Evolutionary conservation across 1,140 invertebrate genomes (phyloP), one percentile per base, ranked within the genome.

Genomic region (Drosophila seguyi): DNA sequence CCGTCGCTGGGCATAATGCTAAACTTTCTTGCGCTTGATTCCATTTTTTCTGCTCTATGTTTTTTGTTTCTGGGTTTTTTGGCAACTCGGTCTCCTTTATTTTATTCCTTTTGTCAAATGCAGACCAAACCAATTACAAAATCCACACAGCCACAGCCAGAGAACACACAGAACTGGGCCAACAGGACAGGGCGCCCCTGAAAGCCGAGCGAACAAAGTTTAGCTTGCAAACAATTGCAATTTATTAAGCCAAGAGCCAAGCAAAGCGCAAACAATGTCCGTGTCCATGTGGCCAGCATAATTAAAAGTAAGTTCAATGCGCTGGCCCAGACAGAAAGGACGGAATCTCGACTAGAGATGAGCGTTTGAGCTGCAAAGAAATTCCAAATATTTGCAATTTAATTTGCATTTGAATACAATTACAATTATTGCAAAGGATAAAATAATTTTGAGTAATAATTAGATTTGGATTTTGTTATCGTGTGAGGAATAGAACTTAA

Each of bases 221-320:
- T 86, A 67, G 84, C 83, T 79, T 52, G 77, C 85, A 90, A 90
- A 88, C 84, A 88, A 88, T 88, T 84, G 84, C 84, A 88, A 90
- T 90, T 90, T 90, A 90, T 90, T 90, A 90, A 90, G 81, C 75
- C 76, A 87, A 82, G 79, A 84, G 65, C 75, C 48, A 73, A 65
- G 78, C 69, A 66, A 60, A 75, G 69, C 81, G 69, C 81, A 72
- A 75, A 90, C 80, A 88, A 90, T 78, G 85, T 78, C 53, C 74
- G 71, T 85, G 83, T 82, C 68, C 75, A 82, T 85, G 81, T 71
- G 77, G 53, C 62, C 74, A 75, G 52, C 74, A 81, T 90, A 90
- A 90, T 90, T 90, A 90, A 90, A 90, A 85, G 74, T 79, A 85
- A 85, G 85, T 90, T 90, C 81, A 84, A 84, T 90, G 85, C 81